Base-by-base conservation (phyloP, 2,113 vertebrate genomes). In the Pelobates fuscus region DNA sequence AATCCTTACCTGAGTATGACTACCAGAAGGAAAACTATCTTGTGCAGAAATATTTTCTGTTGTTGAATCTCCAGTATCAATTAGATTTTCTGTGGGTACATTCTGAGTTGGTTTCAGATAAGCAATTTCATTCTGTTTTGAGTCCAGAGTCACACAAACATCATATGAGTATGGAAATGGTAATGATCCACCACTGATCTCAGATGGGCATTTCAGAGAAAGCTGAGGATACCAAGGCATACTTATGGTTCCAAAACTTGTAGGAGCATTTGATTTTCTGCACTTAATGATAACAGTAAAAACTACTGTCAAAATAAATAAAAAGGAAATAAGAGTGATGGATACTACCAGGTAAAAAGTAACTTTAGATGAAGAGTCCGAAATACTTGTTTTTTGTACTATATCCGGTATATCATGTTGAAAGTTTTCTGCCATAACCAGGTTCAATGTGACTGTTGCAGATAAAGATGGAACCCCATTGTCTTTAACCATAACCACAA, bases 401-500 rank as follows among this genome's bases (percentile, higher is more conserved):
- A 64, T 11, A 12, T 62, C 57, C 14, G 70, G 60, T 18, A 61
- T 10, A 21, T 30, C 66, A n/a, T 62, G 27, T 23, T 68, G 46
- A 68, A 68, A 55, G 49, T 32, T 68, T 30, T 68, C 46, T n/a
- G 66, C 66, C n/a, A 68, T 18, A 4, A 55, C 46, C 17, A 68
- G 12, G 49, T 54, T 68, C 18, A 68, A n/a, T 14, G 49, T 68
- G 17, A 68, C 66, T 7, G 66, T 55, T 21, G 66, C 25, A 30
- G 73, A 73, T 5, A 80, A 71, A 54, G 82, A 71, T 1, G 83
- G 82, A 27, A 49, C 49, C 1, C 83, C 83, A 17, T 78, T 76
- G 71, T 86, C 85, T 59, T 73, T 77, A 66, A 74, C 80, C 21
- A 62, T 67, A n/a, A 84, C 75, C 5, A 84, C 72, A 0, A 86